Base-by-base conservation (phyloP, 2,113 vertebrate genomes). In the Gila orcuttii region DNA sequence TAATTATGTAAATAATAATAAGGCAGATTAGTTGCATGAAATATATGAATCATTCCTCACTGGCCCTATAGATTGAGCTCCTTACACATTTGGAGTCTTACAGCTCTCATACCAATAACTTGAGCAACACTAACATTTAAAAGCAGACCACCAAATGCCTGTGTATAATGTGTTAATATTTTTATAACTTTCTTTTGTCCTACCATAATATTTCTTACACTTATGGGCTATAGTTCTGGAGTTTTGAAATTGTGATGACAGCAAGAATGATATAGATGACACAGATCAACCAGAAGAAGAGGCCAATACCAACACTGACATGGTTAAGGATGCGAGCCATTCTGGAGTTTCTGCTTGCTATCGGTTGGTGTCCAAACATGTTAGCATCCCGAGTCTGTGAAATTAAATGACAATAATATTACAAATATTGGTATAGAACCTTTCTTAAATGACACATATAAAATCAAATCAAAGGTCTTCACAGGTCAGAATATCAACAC, bases 331-430 rank as follows among this genome's bases (percentile, higher is more conserved):
- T 45, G 6, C 60, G 62, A 2, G 87, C 17, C 62, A 50, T 9
- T 8, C 13, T 62, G 25, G 87, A 85, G 73, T 55, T 78, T 19
- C 3, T 77, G 50, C 77, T 23, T 1, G 87, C 87, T 64, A 69
- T 23, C 0, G 42, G 60, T 60, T 45, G 75, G 57, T 88, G 73
- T 11, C 83, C 79, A 11, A 33, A 19, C 28, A n/a, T 9, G 78
- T 88, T 88, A n/a, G 84, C 84, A 21, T 88, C 87, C 62, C 84
- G 71, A 52, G 87, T 83, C 87, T 88, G 79, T 50, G 52, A 57
- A 57, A 57, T 6, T 2, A 57, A 57, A 57, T 21, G 0, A 57
- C 52, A 57, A 21, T 57, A 50, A 68, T 52, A 68, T 19, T 28
- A 52, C 1, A 86, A 42, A 17, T 3, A 23, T 39, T 47, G 36